Evolutionary conservation across 2,113 vertebrate species (phyloP), one percentile per base, ranked within the genome.

Genomic region (Andinoacara biseriatus): DNA sequence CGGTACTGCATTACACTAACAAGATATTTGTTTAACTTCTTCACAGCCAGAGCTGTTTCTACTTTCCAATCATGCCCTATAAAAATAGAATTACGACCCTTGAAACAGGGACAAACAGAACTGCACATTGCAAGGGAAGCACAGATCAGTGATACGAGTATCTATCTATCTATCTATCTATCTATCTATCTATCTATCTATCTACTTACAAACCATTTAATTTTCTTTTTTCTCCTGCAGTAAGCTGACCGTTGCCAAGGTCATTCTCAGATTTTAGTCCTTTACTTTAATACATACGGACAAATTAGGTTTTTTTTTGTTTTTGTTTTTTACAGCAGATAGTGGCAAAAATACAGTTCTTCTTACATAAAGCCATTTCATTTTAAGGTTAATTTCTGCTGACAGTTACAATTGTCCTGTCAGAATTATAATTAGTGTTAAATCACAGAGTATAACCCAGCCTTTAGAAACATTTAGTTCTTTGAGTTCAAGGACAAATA

Each of bases 401-500:
- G 57, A 63, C 5, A 11, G 58, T 74, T 69, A 69, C 4, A 17
- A 54, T 8, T 10, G 5, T 58, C 43, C 38, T 46, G 49, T 58
- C 49, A 62, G n/a, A 81, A 72, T 49, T 57, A 57, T 29, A 72
- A 57, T 62, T 38, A 10, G 35, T 40, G 31, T 43, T 26, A 40
- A 62, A 72, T 72, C 26, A 52, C 2, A 82, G 31, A 49, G 40
- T 15, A 26, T 54, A 38, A 81, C 58, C 54, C 60, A 20, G 61
- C 80, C 54, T 85, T 74, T n/a, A 46, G 57, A 62, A 60, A 58
- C 56, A 74, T 31, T 3, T 18, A 29, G 65, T 52, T 72, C 65
- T 31, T 72, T 72, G 65, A 72, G 15, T 46, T 5, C 20, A 13
- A 61, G 46, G 67, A 76, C 59, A 76, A 54, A 26, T 18, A 7